phyloP scores from a whole-genome alignment of 23 tunicate genomes.

The Phallusia fumigata region DNA sequence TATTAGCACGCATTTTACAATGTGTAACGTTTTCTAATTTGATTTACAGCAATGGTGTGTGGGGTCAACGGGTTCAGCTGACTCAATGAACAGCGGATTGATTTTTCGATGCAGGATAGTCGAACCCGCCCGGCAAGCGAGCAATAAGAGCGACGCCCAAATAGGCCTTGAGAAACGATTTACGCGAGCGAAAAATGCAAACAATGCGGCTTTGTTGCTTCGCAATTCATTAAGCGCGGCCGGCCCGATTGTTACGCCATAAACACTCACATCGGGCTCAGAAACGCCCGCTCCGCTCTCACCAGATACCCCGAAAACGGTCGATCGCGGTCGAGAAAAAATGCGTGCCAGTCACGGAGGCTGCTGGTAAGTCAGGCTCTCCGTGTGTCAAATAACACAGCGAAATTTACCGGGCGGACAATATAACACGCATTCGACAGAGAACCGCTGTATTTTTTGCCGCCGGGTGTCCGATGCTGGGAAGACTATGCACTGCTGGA shows the following conservation, averaged over 20 bases:
- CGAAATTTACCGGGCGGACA: not conserved
- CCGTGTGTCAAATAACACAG: not conserved
- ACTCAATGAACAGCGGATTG: too few relatives aligned
- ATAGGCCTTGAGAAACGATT: too few relatives aligned
- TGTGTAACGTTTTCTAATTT: too few relatives aligned
- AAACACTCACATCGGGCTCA: not conserved
- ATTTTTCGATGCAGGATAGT: too few relatives aligned
- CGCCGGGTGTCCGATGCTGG: not conserved
- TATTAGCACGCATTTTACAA: too few relatives aligned
- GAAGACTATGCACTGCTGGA: not conserved
- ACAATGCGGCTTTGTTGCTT: not conserved
- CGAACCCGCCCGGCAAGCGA: too few relatives aligned
- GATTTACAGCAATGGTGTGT: too few relatives aligned
- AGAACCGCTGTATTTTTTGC: not conserved
- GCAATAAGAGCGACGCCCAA: too few relatives aligned
- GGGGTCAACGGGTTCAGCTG: too few relatives aligned
- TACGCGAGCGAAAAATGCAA: slow-evolving; percentile 1
- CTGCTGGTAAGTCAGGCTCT: not conserved
- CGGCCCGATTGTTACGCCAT: not conserved
- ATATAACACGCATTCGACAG: not conserved
- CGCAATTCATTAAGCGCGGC: not conserved
- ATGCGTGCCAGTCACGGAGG: not conserved
- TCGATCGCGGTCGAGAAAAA: not conserved
- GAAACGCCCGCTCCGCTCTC: not conserved
- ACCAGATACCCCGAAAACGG: not conserved